Conservation (phyloP, 1,140 invertebrate species). For the Lordiphosa stackelbergi region DNA sequence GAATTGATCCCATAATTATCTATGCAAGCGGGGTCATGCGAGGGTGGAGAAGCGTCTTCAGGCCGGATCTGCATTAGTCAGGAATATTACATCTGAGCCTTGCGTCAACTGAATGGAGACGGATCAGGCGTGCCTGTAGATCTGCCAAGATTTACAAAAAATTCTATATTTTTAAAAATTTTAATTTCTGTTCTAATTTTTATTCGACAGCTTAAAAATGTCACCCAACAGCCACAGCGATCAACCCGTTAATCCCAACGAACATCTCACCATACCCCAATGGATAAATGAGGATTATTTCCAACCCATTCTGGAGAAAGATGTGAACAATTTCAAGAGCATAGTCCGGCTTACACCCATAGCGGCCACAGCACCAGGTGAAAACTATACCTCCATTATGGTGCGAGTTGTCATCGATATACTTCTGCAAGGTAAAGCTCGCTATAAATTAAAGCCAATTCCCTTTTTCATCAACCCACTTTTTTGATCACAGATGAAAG, state of each 20-base stretch:
- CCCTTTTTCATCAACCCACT: conserved; percentile 55
- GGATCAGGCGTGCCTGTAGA: too few relatives aligned
- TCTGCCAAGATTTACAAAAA: too few relatives aligned
- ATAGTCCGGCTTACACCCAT: conserved; percentile 47
- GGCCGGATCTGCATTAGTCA: too few relatives aligned
- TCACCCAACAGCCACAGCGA: neutral
- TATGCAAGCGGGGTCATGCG: too few relatives aligned
- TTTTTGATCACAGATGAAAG: conserved; percentile 42
- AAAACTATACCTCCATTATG: conserved; percentile 69
- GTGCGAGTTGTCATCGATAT: conserved; percentile 54
- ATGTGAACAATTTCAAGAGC: conserved; percentile 25
- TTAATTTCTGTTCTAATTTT: too few relatives aligned
- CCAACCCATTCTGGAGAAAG: conserved; percentile 66
- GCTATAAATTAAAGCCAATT: too few relatives aligned
- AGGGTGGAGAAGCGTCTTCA: too few relatives aligned
- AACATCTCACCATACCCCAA: conserved; percentile 51
- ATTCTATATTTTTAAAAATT: too few relatives aligned
- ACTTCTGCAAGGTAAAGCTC: conserved; percentile 46
- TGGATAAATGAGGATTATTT: conserved; percentile 78
- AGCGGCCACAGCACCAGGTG: conserved; percentile 63
- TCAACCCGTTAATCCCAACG: conserved; percentile 45
- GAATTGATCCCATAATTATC: too few relatives aligned
- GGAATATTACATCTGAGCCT: too few relatives aligned
- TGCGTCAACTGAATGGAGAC: too few relatives aligned
- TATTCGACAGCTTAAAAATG: too few relatives aligned